Evolutionary conservation across 2,113 vertebrate genomes (phyloP).

Genomic region (Planiliza haematocheilus): DNA sequence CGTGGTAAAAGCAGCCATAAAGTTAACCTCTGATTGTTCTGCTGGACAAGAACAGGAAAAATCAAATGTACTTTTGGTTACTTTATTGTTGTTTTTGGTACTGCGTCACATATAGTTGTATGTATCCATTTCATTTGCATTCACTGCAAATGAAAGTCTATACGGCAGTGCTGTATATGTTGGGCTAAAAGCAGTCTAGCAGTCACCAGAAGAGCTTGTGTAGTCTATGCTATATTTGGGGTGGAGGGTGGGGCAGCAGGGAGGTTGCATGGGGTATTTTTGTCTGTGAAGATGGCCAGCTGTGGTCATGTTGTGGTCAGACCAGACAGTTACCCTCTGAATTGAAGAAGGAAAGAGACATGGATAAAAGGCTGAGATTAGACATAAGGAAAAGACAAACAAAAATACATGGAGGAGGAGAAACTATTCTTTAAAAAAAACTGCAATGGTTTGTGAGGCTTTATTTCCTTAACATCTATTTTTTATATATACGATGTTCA

Average conservation of each 20-base stretch:
- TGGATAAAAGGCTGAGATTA: background rate
- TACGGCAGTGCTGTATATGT: slow-evolving; percentile 18
- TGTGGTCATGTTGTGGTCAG: slow-evolving; percentile 57
- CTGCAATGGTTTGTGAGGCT: background rate
- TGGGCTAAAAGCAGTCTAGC: background rate
- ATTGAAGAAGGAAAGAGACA: background rate
- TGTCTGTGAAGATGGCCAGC: slow-evolving; percentile 51
- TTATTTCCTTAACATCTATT: background rate
- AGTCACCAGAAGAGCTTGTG: slow-evolving; percentile 35
- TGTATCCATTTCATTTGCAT: slow-evolving; percentile 1
- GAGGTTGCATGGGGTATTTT: slow-evolving; percentile 57
- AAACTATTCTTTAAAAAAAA: fast-evolving
- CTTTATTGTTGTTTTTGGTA: slow-evolving; percentile 31
- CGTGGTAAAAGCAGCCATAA: slow-evolving; percentile 59
- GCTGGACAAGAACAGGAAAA: slow-evolving; percentile 19
- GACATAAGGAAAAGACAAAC: background rate
- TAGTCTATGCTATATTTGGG: slow-evolving; percentile 51
- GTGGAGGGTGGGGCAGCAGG: slow-evolving; percentile 56
- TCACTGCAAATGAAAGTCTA: background rate
- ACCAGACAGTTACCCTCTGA: slow-evolving; percentile 38
- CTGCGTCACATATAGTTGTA: slow-evolving; percentile 3
- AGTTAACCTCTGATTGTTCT: slow-evolving; percentile 44
- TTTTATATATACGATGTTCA: background rate
- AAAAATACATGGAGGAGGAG: background rate
- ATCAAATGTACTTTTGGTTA: slow-evolving; percentile 34